phyloP scores from a whole-genome alignment of 2,888 invertebrate species.

The Hirudinaria manillensis region DNA sequence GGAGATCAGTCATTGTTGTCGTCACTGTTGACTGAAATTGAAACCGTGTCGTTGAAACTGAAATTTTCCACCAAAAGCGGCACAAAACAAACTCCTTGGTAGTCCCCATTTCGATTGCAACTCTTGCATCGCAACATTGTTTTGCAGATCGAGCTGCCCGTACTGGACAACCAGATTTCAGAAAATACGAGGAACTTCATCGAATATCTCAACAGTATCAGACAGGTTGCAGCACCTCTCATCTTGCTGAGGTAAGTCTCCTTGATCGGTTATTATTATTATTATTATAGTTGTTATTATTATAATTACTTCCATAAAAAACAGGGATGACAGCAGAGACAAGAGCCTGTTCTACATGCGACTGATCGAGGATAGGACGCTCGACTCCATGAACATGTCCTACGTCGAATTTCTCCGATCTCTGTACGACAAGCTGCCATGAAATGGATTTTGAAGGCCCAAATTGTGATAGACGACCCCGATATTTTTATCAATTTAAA shows the following conservation, averaged over 20 bases:
- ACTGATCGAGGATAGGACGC: conserved; percentile 86
- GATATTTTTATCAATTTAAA: too few relatives aligned
- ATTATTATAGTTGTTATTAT: not conserved
- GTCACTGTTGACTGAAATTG: too few relatives aligned
- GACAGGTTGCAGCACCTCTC: conserved; percentile 72
- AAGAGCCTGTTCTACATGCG: conserved; percentile 76
- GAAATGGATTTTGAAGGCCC: not conserved
- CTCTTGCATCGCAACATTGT: too few relatives aligned
- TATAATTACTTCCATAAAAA: not conserved
- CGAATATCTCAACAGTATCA: conserved; percentile 73
- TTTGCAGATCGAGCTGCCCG: conserved; percentile 57
- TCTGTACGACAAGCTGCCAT: conserved; percentile 43
- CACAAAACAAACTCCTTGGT: too few relatives aligned
- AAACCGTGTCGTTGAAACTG: too few relatives aligned
- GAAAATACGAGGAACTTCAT: conserved; percentile 73
- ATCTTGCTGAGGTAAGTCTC: conserved; percentile 69
- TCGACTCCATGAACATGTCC: conserved; percentile 78
- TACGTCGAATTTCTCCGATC: conserved; percentile 98
- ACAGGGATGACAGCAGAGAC: conserved; percentile 83
- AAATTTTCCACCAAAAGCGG: too few relatives aligned
- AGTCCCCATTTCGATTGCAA: too few relatives aligned
- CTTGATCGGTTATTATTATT: not conserved
- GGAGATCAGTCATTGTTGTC: too few relatives aligned
- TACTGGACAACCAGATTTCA: conserved; percentile 68
- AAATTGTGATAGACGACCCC: not conserved